Evolutionary conservation across 2,888 invertebrate genomes (phyloP).

Genomic region (Cenopis cana): DNA sequence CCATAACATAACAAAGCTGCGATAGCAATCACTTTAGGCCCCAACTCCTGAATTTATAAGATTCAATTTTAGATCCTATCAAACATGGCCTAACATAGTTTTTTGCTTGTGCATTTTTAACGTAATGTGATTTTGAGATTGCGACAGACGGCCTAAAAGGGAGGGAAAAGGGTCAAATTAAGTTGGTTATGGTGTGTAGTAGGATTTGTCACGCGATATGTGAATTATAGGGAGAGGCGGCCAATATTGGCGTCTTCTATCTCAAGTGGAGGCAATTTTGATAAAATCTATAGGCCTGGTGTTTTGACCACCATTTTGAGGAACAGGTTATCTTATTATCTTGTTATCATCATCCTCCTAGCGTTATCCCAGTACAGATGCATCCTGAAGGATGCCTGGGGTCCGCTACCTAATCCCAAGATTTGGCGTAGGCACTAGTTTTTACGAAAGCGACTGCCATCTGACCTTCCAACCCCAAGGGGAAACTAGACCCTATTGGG

Average conservation of each 20-base stretch:
- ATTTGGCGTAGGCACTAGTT: no score
- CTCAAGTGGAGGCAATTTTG: conserved; percentile 38
- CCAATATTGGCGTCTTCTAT: conserved; percentile 54
- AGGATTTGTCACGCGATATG: conserved; percentile 70
- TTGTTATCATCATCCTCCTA: no score
- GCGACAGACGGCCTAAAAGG: background rate
- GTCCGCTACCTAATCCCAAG: no score
- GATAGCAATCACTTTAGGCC: background rate
- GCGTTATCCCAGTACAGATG: no score
- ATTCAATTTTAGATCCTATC: background rate
- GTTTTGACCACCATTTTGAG: conserved; percentile 2
- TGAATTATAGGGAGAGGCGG: conserved; percentile 73
- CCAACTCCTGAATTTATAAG: background rate
- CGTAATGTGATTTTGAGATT: conserved; percentile 1
- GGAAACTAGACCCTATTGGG: no score
- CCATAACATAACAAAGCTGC: background rate
- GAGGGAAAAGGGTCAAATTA: conserved; percentile 47
- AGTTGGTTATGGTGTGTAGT: conserved; percentile 44
- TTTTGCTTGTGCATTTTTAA: background rate
- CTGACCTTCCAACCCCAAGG: no score
- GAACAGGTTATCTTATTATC: background rate
- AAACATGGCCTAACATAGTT: no score
- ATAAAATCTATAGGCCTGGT: conserved; percentile 26
- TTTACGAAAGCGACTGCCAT: no score
- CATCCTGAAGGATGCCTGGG: no score